These are phyloP conservation scores for Dynastes hyllus DNA, from an alignment of 2,888 invertebrate genomes.

Conservation along the genomic window DNA sequence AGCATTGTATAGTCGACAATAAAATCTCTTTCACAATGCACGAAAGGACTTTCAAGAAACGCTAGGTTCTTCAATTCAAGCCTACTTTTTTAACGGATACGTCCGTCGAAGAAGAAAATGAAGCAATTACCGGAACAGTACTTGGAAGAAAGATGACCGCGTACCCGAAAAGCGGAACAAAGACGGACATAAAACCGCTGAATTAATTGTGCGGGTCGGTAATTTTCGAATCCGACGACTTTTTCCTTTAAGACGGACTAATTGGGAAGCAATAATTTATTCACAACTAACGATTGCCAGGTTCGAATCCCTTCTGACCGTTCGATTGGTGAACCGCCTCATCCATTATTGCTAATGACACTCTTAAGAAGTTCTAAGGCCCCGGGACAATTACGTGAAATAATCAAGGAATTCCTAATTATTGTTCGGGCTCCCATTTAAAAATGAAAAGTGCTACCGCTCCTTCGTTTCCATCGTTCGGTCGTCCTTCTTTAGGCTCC, in stretches of 20 bases:
- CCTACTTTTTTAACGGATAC: background rate
- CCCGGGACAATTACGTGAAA: slow-evolving; percentile 68
- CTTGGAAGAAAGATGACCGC: slow-evolving; percentile 43
- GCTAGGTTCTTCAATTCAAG: background rate
- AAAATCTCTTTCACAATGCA: background rate
- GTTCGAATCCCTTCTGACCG: slow-evolving; percentile 64
- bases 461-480: slow-evolving; percentile 33
- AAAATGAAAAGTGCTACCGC: slow-evolving; percentile 66
- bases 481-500: background rate
- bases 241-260: slow-evolving; percentile 63
- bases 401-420: slow-evolving; percentile 70
- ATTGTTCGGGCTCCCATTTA: slow-evolving; percentile 65
- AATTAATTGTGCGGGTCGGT: slow-evolving; percentile 56
- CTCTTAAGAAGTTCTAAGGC: slow-evolving; percentile 67
- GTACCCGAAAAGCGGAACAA: slow-evolving; percentile 39
- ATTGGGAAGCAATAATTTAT: slow-evolving; percentile 71
- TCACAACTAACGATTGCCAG: slow-evolving; percentile 66
- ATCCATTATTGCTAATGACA: slow-evolving; percentile 71
- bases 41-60: no score
- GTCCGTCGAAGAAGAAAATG: slow-evolving; percentile 23
- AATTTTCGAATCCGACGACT: slow-evolving; percentile 61
- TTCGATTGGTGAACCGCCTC: slow-evolving; percentile 66
- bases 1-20: background rate
- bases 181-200: slow-evolving; percentile 51
- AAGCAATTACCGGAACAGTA: slow-evolving; percentile 35